These are phyloP conservation scores for Morpho achilles DNA, from an alignment of 2,888 invertebrate genomes.

Conservation along the genomic window DNA sequence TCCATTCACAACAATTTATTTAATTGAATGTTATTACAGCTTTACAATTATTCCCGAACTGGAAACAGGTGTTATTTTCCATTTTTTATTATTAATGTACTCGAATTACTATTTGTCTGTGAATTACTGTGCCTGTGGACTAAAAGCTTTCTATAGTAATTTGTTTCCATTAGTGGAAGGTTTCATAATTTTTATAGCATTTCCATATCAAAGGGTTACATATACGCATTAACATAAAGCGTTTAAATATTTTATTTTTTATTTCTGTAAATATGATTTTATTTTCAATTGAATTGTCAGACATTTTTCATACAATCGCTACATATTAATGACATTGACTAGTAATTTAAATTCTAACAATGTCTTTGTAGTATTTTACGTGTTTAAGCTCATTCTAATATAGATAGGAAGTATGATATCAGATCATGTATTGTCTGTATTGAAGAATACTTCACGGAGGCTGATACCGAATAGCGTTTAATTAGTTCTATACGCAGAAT, in stretches of 20 bases:
- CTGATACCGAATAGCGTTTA: too few relatives aligned
- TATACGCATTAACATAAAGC: background rate
- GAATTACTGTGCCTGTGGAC: constrained; percentile 8
- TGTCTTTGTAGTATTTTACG: too few relatives aligned
- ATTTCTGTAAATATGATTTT: background rate
- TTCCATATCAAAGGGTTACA: constrained; percentile 11
- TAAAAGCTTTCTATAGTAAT: constrained; percentile 11
- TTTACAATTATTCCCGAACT: background rate
- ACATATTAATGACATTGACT: too few relatives aligned
- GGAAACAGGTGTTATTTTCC: background rate
- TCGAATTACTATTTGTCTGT: constrained; percentile 8
- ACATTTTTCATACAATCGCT: too few relatives aligned
- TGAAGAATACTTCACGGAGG: too few relatives aligned
- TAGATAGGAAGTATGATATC: too few relatives aligned
- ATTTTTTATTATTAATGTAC: constrained; percentile 7
- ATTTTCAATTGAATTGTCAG: too few relatives aligned
- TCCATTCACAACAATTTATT: background rate
- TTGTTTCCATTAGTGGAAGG: constrained; percentile 12
- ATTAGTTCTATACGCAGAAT: too few relatives aligned
- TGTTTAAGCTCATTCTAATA: too few relatives aligned
- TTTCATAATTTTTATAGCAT: constrained; percentile 8
- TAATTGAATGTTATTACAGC: constrained; percentile 4
- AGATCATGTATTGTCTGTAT: too few relatives aligned
- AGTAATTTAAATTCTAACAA: too few relatives aligned
- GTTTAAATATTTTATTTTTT: constrained; percentile 1